Evolutionary conservation across 1,140 invertebrate species (phyloP).

Genomic region (Glossosoma conforme): DNA sequence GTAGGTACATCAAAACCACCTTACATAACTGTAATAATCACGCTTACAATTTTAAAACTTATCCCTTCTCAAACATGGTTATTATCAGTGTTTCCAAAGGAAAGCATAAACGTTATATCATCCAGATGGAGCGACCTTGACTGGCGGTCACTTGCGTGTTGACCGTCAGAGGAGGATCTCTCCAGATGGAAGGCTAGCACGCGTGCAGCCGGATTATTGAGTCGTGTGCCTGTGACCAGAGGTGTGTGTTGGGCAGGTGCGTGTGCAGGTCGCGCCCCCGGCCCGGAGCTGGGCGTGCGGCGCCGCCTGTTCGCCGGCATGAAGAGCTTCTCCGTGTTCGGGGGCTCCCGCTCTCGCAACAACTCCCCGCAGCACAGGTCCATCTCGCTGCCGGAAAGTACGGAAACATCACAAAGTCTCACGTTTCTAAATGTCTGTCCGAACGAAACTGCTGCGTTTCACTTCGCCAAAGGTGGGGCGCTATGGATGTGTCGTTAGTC

Average conservation of each 20-base stretch:
- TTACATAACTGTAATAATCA: no score
- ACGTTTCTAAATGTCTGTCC: slow-evolving; percentile 24
- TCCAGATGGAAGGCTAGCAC: no score
- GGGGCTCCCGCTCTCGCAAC: slow-evolving; percentile 58
- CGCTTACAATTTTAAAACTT: no score
- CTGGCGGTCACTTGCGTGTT: no score
- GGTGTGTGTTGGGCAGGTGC: slow-evolving; percentile 21
- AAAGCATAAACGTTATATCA: no score
- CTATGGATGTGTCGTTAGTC: slow-evolving; percentile 8
- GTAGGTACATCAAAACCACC: no score
- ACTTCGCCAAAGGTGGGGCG: slow-evolving; percentile 18
- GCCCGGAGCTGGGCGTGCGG: slow-evolving; percentile 55
- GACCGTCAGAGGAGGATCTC: no score
- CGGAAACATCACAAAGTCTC: slow-evolving; percentile 36
- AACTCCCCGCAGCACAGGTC: slow-evolving; percentile 67
- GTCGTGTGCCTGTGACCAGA: not conserved
- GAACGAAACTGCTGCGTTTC: slow-evolving; percentile 5
- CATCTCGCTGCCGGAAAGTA: slow-evolving; percentile 78
- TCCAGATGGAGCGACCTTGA: no score
- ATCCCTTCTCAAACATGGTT: no score
- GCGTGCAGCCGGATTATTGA: no score
- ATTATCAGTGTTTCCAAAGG: no score
- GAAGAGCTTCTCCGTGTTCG: slow-evolving; percentile 69
- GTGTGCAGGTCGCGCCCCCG: slow-evolving; percentile 33
- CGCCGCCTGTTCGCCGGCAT: slow-evolving; percentile 67